phyloP scores from a whole-genome alignment of 2,797 vertebrate species.

The Catharus ustulatus region DNA sequence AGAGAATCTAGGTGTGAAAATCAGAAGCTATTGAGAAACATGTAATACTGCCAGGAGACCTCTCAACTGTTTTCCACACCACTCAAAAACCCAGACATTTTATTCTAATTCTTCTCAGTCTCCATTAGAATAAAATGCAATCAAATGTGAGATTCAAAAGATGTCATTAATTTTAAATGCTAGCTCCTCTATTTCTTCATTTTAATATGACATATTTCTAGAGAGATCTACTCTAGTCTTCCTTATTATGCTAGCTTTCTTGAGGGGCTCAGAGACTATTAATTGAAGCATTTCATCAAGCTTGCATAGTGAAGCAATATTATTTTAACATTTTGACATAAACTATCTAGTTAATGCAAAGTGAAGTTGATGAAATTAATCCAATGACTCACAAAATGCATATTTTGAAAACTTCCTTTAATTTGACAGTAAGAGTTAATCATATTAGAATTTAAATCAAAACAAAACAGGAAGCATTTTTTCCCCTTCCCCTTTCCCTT shows the following conservation, averaged over 20 bases:
- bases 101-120: not conserved
- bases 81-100: not conserved
- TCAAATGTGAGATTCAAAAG: not conserved
- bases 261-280: not conserved
- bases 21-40: not conserved
- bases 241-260: not conserved
- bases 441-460: not conserved
- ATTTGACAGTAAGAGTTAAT: not conserved
- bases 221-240: not conserved
- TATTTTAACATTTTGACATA: slow-evolving; percentile 12
- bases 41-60: not conserved
- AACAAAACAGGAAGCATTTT: not conserved
- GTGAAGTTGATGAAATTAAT: not conserved
- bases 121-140: not conserved
- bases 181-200: not conserved
- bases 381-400: not conserved
- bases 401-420: not conserved
- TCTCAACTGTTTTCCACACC: not conserved
- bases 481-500: fast-evolving
- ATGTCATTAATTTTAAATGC: not conserved
- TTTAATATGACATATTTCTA: not conserved
- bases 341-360: not conserved
- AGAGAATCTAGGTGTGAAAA: not conserved
- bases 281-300: not conserved
- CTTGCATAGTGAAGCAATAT: not conserved